These are phyloP conservation scores for Chymomyza caudatula DNA, from an alignment of 2,888 invertebrate species.

Conservation along the genomic window DNA sequence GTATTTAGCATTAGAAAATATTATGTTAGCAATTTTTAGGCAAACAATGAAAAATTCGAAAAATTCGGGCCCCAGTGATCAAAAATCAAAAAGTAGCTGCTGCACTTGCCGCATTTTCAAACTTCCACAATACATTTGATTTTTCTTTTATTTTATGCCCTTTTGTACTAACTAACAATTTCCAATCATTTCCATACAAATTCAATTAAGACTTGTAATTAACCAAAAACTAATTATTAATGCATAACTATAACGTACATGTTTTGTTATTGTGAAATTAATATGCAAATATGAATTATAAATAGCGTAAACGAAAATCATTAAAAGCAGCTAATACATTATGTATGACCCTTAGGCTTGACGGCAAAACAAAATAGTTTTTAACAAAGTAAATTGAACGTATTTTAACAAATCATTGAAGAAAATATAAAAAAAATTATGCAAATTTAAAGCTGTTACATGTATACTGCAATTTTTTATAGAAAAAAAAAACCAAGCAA, in stretches of 20 bases:
- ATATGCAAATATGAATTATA: not conserved
- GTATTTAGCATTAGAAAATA: slow-evolving; percentile 46
- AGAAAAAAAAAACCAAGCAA: slow-evolving; percentile 22
- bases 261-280: slow-evolving; percentile 36
- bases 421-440: not conserved
- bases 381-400: slow-evolving; percentile 1
- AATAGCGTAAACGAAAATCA: slow-evolving; percentile 2
- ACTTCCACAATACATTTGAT: not conserved
- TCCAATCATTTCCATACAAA: slow-evolving; percentile 57
- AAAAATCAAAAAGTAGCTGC: slow-evolving; percentile 52
- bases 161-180: slow-evolving; percentile 45
- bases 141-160: slow-evolving; percentile 7
- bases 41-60: not conserved
- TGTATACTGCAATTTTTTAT: slow-evolving; percentile 4
- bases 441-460: slow-evolving; percentile 9
- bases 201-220: slow-evolving; percentile 70
- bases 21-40: slow-evolving; percentile 41
- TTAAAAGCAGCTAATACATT: slow-evolving; percentile 15
- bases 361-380: not conserved
- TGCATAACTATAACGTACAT: slow-evolving; percentile 28
- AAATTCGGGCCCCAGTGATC: slow-evolving; percentile 54
- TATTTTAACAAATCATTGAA: slow-evolving; percentile 24
- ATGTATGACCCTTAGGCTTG: slow-evolving; percentile 6
- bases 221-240: slow-evolving; percentile 71
- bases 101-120: slow-evolving; percentile 18